Conservation (phyloP, 2,113 vertebrate genomes). For the Arenaria interpres region DNA sequence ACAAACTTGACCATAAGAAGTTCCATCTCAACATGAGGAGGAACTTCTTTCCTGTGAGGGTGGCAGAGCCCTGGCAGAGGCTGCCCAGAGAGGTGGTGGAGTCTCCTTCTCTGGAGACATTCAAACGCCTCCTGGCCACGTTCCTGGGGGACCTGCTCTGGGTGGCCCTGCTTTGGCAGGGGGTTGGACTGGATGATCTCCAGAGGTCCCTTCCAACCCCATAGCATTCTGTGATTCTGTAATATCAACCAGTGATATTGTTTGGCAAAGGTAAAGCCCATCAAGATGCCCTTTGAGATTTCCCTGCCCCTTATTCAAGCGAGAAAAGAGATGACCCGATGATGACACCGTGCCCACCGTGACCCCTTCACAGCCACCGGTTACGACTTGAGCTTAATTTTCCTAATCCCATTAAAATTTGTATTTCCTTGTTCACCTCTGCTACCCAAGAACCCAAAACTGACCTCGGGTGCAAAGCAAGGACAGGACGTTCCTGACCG, state of each 20-base stretch:
- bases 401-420: background rate
- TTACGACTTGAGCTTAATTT: accelerated
- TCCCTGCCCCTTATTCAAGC: background rate
- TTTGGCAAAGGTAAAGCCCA: accelerated
- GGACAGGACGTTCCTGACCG: background rate
- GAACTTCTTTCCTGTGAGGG: too few species aligned
- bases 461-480: background rate
- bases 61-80: too few species aligned
- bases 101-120: too few species aligned
- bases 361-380: accelerated
- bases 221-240: too few species aligned
- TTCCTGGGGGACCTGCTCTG: too few species aligned
- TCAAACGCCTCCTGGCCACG: too few species aligned
- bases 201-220: too few species aligned
- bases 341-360: accelerated
- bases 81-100: too few species aligned
- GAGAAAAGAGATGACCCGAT: accelerated
- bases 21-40: too few species aligned
- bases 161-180: too few species aligned
- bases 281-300: background rate
- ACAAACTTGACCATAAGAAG: too few species aligned
- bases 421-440: background rate
- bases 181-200: too few species aligned
- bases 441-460: background rate
- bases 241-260: accelerated